Evolutionary conservation across 2,888 invertebrate genomes (phyloP).

Genomic region (Idaea biselata): DNA sequence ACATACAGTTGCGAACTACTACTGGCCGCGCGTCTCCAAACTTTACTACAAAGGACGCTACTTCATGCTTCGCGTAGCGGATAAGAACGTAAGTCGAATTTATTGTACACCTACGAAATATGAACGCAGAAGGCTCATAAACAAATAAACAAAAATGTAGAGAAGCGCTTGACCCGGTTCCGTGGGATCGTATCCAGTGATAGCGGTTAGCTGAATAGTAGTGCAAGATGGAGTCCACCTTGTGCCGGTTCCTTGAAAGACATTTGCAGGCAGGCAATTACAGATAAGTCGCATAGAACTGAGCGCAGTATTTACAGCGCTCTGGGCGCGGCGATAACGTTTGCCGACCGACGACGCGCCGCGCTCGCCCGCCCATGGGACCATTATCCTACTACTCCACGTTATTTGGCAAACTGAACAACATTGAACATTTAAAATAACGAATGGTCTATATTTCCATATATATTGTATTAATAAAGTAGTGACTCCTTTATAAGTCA

Average conservation of each 20-base stretch:
- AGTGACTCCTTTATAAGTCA: neutral
- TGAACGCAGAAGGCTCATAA: slow-evolving; percentile 30
- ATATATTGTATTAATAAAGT: slow-evolving; percentile 22
- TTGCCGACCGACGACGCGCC: slow-evolving; percentile 24
- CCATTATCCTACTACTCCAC: slow-evolving; percentile 24
- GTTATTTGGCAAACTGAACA: slow-evolving; percentile 29
- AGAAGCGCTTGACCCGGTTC: slow-evolving; percentile 65
- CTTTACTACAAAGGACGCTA: slow-evolving; percentile 97
- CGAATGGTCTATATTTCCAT: slow-evolving; percentile 27
- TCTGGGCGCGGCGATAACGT: slow-evolving; percentile 59
- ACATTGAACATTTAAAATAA: slow-evolving; percentile 30
- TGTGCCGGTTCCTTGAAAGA: slow-evolving; percentile 72
- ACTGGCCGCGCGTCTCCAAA: slow-evolving; percentile 98
- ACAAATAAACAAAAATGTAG: slow-evolving; percentile 55
- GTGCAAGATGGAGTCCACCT: slow-evolving; percentile 71
- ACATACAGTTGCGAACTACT: slow-evolving; percentile 98
- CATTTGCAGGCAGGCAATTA: slow-evolving; percentile 78
- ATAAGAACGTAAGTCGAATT: slow-evolving; percentile 91
- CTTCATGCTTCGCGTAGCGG: slow-evolving; percentile 97
- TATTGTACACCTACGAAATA: slow-evolving; percentile 13
- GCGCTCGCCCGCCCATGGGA: slow-evolving; percentile 23
- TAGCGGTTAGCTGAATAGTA: slow-evolving; percentile 66
- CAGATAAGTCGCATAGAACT: slow-evolving; percentile 76
- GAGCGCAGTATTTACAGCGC: slow-evolving; percentile 72
- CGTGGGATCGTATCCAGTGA: slow-evolving; percentile 53